Percentiles rank a stretch among this genome's conserved stretches.
These are phyloP conservation scores for Blennius ocellaris DNA, from an alignment of 2,113 vertebrate genomes.

Conservation along the genomic window DNA sequence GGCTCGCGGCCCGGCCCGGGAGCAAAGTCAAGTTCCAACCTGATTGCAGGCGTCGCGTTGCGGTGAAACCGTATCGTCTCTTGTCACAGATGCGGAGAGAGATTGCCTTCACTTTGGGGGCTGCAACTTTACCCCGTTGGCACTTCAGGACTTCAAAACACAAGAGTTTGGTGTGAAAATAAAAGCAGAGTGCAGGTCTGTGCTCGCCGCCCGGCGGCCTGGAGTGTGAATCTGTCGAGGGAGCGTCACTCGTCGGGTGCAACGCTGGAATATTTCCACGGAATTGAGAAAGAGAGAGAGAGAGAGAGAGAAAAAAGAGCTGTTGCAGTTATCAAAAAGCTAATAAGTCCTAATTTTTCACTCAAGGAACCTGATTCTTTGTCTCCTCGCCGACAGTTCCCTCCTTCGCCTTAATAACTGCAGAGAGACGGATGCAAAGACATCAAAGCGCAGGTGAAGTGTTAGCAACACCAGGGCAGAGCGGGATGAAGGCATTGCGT, in stretches of 20 bases:
- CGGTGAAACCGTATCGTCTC: slow-evolving; percentile 27
- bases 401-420: not conserved
- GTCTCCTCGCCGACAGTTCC: not conserved
- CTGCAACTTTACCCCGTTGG: slow-evolving; percentile 52
- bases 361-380: not conserved
- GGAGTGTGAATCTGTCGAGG: slow-evolving; percentile 22
- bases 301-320: slow-evolving; percentile 2
- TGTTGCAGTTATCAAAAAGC: slow-evolving; percentile 3
- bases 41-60: slow-evolving; percentile 13
- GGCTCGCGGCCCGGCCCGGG: no score
- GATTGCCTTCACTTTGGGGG: slow-evolving; percentile 40
- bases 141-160: slow-evolving; percentile 63
- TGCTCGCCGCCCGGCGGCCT: slow-evolving; percentile 46
- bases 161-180: slow-evolving; percentile 36
- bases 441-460: slow-evolving; percentile 77
- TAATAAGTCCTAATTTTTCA: not conserved
- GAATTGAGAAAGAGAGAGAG: not conserved
- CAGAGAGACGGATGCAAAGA: slow-evolving; percentile 17
- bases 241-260: slow-evolving; percentile 5
- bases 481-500: slow-evolving; percentile 66
- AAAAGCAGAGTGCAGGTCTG: slow-evolving; percentile 41
- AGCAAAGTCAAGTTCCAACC: slow-evolving; percentile 51
- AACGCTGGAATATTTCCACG: no score
- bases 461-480: slow-evolving; percentile 65
- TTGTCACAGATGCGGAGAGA: slow-evolving; percentile 27